Evolutionary conservation across 2,797 vertebrate species (phyloP).

Genomic region (Neopelma chrysocephalum): DNA sequence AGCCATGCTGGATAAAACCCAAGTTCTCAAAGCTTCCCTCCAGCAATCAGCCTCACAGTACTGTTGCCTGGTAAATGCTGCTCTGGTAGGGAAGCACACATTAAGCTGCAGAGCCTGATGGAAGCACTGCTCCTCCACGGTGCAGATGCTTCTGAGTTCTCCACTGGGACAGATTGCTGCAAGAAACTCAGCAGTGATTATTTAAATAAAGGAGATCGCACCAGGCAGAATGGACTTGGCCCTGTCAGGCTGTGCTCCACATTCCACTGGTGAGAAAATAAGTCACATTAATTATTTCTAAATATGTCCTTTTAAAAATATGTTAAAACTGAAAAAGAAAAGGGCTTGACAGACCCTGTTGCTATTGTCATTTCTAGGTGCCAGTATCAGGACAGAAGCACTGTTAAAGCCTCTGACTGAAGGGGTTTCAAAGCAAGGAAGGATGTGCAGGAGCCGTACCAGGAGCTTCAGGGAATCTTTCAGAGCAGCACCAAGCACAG

Average conservation of each 20-base stretch:
- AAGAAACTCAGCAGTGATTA: conserved; percentile 7
- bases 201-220: conserved; percentile 26
- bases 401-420: background rate
- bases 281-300: background rate
- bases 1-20: background rate
- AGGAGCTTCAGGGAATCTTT: background rate
- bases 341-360: background rate
- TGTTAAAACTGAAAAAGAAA: background rate
- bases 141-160: background rate
- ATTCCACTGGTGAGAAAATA: background rate
- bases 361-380: background rate
- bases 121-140: background rate
- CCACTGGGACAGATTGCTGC: conserved; percentile 14
- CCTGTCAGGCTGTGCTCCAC: background rate
- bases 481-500: background rate
- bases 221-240: background rate
- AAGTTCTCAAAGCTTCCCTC: background rate
- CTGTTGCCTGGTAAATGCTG: background rate
- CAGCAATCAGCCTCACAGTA: conserved; percentile 19
- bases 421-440: background rate
- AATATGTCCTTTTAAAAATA: background rate
- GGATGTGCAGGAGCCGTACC: background rate
- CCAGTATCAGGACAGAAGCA: background rate
- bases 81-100: background rate
- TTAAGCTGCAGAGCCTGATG: background rate